These are phyloP conservation scores for Leucophora obtusa DNA, from an alignment of 2,888 invertebrate genomes.

Conservation along the genomic window DNA sequence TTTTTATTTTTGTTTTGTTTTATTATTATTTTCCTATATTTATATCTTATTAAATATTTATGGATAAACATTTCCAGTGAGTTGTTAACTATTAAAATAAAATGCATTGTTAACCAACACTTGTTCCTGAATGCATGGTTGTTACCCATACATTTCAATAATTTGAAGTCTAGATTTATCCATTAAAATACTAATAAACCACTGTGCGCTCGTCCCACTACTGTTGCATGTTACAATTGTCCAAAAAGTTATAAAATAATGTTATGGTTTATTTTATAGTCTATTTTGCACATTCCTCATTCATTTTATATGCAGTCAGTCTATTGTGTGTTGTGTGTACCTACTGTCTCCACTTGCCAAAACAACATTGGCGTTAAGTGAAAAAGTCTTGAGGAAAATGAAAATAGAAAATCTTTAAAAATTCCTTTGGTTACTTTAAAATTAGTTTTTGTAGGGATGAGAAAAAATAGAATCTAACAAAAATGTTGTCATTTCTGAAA, in stretches of 20 bases:
- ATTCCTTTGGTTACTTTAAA: conserved; percentile 75
- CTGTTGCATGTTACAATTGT: conserved; percentile 56
- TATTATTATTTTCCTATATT: too few relatives aligned
- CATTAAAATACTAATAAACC: neutral
- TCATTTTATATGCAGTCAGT: neutral
- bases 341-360: neutral
- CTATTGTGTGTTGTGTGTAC: neutral
- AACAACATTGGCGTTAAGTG: conserved; percentile 25
- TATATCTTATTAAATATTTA: too few relatives aligned
- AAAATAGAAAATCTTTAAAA: conserved; percentile 73
- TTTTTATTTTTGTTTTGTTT: too few relatives aligned
- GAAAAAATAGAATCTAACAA: conserved; percentile 72
- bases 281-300: neutral
- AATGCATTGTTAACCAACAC: too few relatives aligned
- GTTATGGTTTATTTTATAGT: conserved; percentile 10
- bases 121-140: too few relatives aligned
- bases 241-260: conserved; percentile 17
- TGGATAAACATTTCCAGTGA: too few relatives aligned
- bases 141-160: too few relatives aligned
- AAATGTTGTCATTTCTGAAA: conserved; percentile 74
- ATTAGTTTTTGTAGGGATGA: conserved; percentile 72
- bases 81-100: too few relatives aligned
- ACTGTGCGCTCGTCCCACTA: conserved; percentile 5
- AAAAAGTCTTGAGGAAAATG: conserved; percentile 17
- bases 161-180: too few relatives aligned